Percentiles rank a stretch among this genome's conserved stretches.
Evolutionary conservation across 2,888 invertebrate species (phyloP).

Genomic region (Apotomis betuletana): DNA sequence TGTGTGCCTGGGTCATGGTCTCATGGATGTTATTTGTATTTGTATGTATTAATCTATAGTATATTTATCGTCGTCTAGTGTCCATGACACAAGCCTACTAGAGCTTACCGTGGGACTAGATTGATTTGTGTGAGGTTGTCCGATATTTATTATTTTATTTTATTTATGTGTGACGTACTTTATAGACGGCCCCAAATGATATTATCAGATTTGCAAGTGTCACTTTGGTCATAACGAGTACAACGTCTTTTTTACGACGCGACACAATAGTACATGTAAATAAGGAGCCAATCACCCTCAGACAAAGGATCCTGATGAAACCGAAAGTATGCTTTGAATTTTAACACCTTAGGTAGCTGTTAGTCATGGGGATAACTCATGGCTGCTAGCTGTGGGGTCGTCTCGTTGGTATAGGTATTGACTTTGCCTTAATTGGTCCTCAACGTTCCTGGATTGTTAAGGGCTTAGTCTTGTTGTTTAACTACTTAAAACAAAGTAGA

Average conservation of each 20-base stretch:
- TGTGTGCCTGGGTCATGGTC: too few relatives aligned
- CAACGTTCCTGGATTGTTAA: too few relatives aligned
- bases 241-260: conserved; percentile 28
- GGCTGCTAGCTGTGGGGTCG: not conserved
- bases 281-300: conserved; percentile 60
- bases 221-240: conserved; percentile 27
- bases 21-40: too few relatives aligned
- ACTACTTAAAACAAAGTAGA: too few relatives aligned
- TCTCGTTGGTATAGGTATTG: not conserved
- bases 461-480: too few relatives aligned
- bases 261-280: conserved; percentile 29
- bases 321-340: conserved; percentile 69
- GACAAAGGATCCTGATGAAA: conserved; percentile 70
- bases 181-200: not conserved
- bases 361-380: conserved; percentile 27
- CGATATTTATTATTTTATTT: too few relatives aligned
- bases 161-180: too few relatives aligned
- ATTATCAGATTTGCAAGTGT: conserved; percentile 30
- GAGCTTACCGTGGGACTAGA: too few relatives aligned
- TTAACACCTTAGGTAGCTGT: conserved; percentile 58
- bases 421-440: not conserved
- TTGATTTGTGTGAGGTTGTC: too few relatives aligned
- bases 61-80: too few relatives aligned
- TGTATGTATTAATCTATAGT: too few relatives aligned
- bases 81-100: too few relatives aligned